Conservation (phyloP, 2,797 vertebrate species). For the Lepidocolaptes lacrymiger region DNA sequence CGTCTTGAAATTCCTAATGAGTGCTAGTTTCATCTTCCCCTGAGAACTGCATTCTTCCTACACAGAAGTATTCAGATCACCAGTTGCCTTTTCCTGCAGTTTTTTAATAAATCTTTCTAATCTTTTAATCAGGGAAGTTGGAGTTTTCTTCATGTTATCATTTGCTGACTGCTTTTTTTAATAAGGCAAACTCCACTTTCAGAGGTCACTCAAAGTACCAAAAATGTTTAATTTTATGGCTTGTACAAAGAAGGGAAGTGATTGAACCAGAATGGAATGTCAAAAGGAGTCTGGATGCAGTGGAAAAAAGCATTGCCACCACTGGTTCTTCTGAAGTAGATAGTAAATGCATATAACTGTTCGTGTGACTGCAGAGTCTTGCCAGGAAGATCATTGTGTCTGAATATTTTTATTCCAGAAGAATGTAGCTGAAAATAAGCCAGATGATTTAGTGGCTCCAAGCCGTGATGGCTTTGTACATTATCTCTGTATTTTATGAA, state of each 20-base stretch:
- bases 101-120: neutral
- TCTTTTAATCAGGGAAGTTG: neutral
- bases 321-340: constrained; percentile 15
- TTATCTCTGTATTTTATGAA: constrained; percentile 27
- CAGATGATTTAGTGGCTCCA: constrained; percentile 2
- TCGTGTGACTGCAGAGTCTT: neutral
- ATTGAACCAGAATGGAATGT: constrained; percentile 72
- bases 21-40: constrained; percentile 42
- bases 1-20: constrained; percentile 32
- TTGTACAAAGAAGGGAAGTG: constrained; percentile 69
- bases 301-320: constrained; percentile 31
- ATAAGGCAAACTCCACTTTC: constrained; percentile 31
- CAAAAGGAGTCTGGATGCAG: constrained; percentile 52
- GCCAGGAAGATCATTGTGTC: constrained; percentile 25
- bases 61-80: neutral
- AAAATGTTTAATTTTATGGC: constrained; percentile 62
- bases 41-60: neutral
- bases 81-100: neutral
- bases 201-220: constrained; percentile 58
- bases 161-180: constrained; percentile 16
- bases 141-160: neutral
- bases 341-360: constrained; percentile 31
- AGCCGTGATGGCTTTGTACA: neutral
- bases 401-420: constrained; percentile 41
- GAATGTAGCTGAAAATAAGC: constrained; percentile 54